These are phyloP conservation scores for Paramuricea clavata DNA, from an alignment of 92 coral and sea anemone genomes.

Conservation along the genomic window DNA sequence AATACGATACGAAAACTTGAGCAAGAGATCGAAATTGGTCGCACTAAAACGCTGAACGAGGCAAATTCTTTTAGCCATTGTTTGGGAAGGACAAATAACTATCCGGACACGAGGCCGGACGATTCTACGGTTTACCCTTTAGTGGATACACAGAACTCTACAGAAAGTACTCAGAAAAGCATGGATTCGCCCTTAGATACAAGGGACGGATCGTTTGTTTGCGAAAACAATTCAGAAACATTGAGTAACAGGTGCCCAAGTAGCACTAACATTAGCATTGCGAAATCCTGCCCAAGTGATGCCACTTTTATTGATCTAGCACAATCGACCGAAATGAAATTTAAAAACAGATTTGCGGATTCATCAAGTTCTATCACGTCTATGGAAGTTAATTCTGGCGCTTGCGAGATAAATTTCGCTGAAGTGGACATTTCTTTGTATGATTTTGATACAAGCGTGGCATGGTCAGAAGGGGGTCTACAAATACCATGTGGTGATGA, in stretches of 20 bases:
- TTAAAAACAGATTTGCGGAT: constrained; percentile 14
- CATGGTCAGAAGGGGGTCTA: constrained; percentile 11
- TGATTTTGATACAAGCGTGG: constrained; percentile 78
- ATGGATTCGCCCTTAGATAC: background rate
- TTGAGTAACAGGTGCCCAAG: constrained; percentile 20
- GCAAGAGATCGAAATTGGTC: constrained; percentile 89
- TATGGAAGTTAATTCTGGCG: background rate
- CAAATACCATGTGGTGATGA: constrained; percentile 67
- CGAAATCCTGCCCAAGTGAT: constrained; percentile 12
- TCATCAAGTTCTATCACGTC: constrained; percentile 18
- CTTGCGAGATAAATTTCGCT: constrained; percentile 86
- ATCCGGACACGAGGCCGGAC: constrained; percentile 19
- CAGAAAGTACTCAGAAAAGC: background rate
- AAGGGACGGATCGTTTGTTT: constrained; percentile 10
- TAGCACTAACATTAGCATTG: background rate
- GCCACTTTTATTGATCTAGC: constrained; percentile 41
- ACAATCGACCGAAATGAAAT: constrained; percentile 9
- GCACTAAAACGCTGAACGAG: constrained; percentile 28
- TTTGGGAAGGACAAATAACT: background rate
- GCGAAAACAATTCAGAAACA: constrained; percentile 40
- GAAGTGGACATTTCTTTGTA: constrained; percentile 96
- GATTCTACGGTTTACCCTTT: background rate
- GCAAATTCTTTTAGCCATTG: constrained; percentile 12
- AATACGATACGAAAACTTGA: constrained; percentile 91
- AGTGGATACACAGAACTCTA: background rate